Evolutionary conservation across 2,888 invertebrate genomes (phyloP).

Genomic region (Drosophila setosimentum): DNA sequence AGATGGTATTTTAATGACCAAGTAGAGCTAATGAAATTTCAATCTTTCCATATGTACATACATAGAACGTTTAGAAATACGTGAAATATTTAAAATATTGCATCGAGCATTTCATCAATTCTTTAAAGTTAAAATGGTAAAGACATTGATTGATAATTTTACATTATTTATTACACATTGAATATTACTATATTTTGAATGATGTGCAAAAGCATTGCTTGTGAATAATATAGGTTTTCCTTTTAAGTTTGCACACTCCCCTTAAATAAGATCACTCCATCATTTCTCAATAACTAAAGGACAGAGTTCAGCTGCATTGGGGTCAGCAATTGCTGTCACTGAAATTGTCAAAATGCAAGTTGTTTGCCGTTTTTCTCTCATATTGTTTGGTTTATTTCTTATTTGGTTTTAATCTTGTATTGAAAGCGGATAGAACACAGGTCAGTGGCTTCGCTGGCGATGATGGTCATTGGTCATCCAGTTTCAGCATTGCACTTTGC

Average conservation of each 20-base stretch:
- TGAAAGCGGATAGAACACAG: constrained; percentile 38
- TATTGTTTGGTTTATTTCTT: constrained; percentile 31
- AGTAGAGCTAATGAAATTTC: neutral
- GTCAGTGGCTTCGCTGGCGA: constrained; percentile 41
- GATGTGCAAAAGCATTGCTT: neutral
- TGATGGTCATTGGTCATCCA: constrained; percentile 29
- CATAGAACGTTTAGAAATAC: neutral
- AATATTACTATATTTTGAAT: neutral
- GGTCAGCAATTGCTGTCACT: constrained; percentile 54
- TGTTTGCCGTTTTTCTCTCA: constrained; percentile 4
- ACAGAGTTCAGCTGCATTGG: constrained; percentile 16
- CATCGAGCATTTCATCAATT: neutral
- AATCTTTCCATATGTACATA: neutral
- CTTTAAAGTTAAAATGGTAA: neutral
- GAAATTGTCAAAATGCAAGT: constrained; percentile 53
- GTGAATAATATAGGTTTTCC: neutral
- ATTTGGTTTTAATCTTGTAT: constrained; percentile 21
- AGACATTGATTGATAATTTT: neutral
- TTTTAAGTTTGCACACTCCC: neutral
- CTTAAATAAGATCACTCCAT: neutral
- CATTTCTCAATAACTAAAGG: constrained; percentile 17
- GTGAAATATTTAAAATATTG: neutral
- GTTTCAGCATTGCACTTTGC: constrained; percentile 33
- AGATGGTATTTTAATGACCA: neutral
- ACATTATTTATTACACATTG: neutral